Base-by-base conservation (phyloP, 2,888 invertebrate species). In the Orthosia gracilis region DNA sequence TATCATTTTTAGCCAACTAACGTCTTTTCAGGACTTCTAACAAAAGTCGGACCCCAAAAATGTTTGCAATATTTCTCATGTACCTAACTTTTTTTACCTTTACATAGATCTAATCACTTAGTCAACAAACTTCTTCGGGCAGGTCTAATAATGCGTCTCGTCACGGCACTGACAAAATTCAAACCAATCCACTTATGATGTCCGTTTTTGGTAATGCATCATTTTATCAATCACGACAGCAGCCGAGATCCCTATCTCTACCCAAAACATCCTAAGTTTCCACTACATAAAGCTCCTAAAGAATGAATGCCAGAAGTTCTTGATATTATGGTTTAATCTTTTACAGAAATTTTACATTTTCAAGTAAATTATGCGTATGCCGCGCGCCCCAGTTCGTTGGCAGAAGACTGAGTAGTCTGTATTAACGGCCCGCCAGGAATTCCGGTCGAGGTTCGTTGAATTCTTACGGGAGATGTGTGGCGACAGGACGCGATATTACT, bases 371-470 rank as follows among this genome's bases (percentile, higher is more conserved):
- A 73, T 65, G 49, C 49, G 61, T 49, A 73, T 59, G 61, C 58
- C 57, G 69, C 57, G 69, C 54, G 64, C 62, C 67, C 70, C 61
- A 74, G 45, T 68, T 82, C 13, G 23, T 54, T 11, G 40, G 21
- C 17, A 54, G 63, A 70, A 78, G 57, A 70, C 69, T 63, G 69
- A 76, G 45, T 49, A 31, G 70, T 59, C 67, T 55, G 57, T 78
- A 75, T 83, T 69, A 47, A 62, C 50, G 57, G 21, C 52, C 59
- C 55, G 59, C 59, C 18, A 69, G 67, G 76, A 82, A 82, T 82
- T 79, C 62, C 18, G 66, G 54, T 45, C 71, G 55, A 9, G 47
- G 65, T 61, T 70, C 68, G 15, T 66, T 55, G 80, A 74, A 83
- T 81, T 79, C 55, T 68, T 83, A 79, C 49, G 57, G 31, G 23